These are phyloP conservation scores for Cheilosia grossa DNA, from an alignment of 2,888 invertebrate genomes.

Conservation along the genomic window DNA sequence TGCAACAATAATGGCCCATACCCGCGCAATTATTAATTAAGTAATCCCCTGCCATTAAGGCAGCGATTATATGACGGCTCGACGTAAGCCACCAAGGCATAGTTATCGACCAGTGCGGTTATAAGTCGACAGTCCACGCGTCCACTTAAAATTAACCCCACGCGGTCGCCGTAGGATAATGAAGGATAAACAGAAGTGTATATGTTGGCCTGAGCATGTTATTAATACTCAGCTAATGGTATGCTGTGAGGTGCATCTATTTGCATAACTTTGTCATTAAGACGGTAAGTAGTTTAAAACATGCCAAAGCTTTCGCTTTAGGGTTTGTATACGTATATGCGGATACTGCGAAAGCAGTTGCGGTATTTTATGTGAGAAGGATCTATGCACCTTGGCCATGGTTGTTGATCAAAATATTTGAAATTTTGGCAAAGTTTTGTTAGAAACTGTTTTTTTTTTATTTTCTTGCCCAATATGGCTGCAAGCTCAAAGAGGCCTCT, in stretches of 20 bases:
- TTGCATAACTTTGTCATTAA: neutral
- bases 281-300: too few relatives aligned
- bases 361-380: neutral
- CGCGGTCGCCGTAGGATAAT: neutral
- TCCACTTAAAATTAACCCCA: slow-evolving; percentile 52
- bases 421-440: too few relatives aligned
- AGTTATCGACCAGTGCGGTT: slow-evolving; percentile 19
- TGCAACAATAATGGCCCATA: slow-evolving; percentile 46
- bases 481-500: too few relatives aligned
- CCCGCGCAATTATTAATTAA: slow-evolving; percentile 57
- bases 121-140: slow-evolving; percentile 36
- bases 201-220: neutral
- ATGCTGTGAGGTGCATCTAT: too few relatives aligned
- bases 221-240: neutral
- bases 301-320: too few relatives aligned
- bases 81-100: slow-evolving; percentile 4
- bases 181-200: neutral
- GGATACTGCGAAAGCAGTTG: too few relatives aligned
- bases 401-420: too few relatives aligned
- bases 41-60: slow-evolving; percentile 57
- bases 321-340: too few relatives aligned
- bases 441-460: too few relatives aligned
- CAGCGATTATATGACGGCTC: slow-evolving; percentile 51
- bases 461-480: too few relatives aligned
- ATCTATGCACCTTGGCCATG: too few relatives aligned